Base-by-base conservation (phyloP, 2,888 invertebrate species). In the Eupithecia abbreviata region DNA sequence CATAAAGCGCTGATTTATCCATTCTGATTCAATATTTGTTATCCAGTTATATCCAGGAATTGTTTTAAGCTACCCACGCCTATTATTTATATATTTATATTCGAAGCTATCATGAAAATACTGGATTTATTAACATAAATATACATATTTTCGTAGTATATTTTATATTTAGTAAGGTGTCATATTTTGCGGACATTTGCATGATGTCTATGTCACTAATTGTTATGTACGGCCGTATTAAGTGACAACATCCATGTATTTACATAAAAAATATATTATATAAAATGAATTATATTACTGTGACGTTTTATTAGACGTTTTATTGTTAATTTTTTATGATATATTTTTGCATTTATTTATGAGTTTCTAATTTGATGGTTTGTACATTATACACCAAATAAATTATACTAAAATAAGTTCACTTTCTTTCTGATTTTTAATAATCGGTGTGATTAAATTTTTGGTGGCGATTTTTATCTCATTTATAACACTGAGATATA, bases 151-250 rank as follows among this genome's bases (percentile, higher is more conserved):
- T 30, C 30, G 30, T 30, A 62, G 62, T 62, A 30, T 62, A 30
- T 30, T 62, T 30, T 62, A 66, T 42, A 2, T 42, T 42, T 66
- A 18, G 42, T 66, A 62, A 62, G 30, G 66, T 66, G 66, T 66
- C 66, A 66, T 66, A 42, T 66, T 42, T 66, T 66, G 66, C 66
- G 42, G 42, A 66, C 42, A 66, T 66, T 42, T 66, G 15, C 42
- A 66, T 42, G 42, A 66, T 42, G 66, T 3, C 42, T 66, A 15
- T 42, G 66, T 42, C 45, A 69, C 45, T 45, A 69, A 69, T 45
- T 69, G 45, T 69, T 69, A 69, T 42, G 9, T 69, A 66, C 42
- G 42, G 66, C 66, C 66, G 66, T 42, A 66, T 62, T 66, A 66
- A 42, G 66, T 66, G 66, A 42, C 42, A 42, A 66, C 15, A 7